Percentiles rank a stretch among this genome's conserved stretches.
phyloP scores from a whole-genome alignment of 1,140 invertebrate genomes.

The Pseudachorutes palmiensis region DNA sequence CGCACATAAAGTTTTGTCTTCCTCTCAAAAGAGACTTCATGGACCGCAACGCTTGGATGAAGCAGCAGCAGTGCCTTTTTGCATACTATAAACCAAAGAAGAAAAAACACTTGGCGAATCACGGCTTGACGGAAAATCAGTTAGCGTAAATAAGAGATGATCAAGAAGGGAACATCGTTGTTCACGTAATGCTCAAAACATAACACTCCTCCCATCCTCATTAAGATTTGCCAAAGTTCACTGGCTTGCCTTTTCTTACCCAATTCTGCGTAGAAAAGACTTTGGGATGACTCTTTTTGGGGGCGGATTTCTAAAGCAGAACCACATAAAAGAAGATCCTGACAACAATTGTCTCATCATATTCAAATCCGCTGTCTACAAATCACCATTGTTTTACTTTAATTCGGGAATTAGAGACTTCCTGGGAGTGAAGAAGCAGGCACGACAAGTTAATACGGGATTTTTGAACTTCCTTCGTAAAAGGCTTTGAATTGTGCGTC shows the following conservation, averaged over 20 bases:
- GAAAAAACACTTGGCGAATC: background rate
- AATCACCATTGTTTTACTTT: background rate
- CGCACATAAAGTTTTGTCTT: too few species aligned
- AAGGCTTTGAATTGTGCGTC: too few species aligned
- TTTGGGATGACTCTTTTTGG: background rate
- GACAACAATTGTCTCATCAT: background rate
- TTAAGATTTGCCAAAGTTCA: conserved; percentile 20
- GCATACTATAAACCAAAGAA: conserved; percentile 27
- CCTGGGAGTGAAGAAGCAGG: too few species aligned
- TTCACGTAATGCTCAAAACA: background rate
- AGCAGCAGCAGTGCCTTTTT: too few species aligned
- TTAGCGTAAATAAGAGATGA: conserved; percentile 23
- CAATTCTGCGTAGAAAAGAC: background rate
- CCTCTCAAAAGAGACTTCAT: too few species aligned
- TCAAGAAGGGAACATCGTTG: conserved; percentile 4
- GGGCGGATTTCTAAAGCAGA: conserved; percentile 9
- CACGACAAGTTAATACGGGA: too few species aligned
- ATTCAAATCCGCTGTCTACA: background rate
- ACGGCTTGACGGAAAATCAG: conserved; percentile 30
- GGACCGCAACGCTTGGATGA: conserved; percentile 26
- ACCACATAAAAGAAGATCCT: conserved; percentile 18
- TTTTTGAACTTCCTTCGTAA: too few species aligned
- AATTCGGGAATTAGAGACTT: background rate
- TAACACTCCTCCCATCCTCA: conserved; percentile 12
- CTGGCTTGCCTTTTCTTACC: conserved; percentile 18